Evolutionary conservation across 2,888 invertebrate species (phyloP).

Genomic region (Macrophya annulata): DNA sequence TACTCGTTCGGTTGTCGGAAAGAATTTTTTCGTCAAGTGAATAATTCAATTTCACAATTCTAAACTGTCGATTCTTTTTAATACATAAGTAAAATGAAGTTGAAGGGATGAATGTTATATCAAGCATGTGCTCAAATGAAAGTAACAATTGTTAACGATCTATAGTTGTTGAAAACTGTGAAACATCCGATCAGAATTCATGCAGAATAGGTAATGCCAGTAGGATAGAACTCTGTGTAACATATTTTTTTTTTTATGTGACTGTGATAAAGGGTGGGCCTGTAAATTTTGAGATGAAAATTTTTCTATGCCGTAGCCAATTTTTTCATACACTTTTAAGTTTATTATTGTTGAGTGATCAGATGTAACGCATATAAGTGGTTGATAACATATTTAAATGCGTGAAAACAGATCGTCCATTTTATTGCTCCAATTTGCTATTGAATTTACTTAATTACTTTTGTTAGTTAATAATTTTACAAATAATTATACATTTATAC

Average conservation of each 20-base stretch:
- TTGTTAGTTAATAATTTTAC: background rate
- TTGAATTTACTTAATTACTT: background rate
- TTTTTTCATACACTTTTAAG: conserved; percentile 29
- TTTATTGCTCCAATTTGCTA: conserved; percentile 4
- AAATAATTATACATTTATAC: conserved; percentile 11
- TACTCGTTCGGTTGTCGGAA: background rate
- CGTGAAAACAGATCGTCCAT: background rate
- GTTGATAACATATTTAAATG: background rate
- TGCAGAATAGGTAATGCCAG: conserved; percentile 6
- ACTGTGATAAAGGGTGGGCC: conserved; percentile 34
- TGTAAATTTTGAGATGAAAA: background rate
- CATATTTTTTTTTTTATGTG: background rate
- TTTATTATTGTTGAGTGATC: conserved; percentile 7
- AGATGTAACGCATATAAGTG: background rate
- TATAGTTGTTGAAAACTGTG: conserved; percentile 1
- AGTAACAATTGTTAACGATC: conserved; percentile 36
- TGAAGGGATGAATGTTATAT: background rate
- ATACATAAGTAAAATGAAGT: background rate
- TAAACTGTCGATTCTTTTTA: conserved; percentile 5
- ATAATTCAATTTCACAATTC: conserved; percentile 20
- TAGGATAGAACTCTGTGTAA: background rate
- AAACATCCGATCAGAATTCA: conserved; percentile 6
- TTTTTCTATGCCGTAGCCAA: background rate
- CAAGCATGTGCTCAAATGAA: conserved; percentile 4
- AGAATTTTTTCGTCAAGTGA: background rate